Percentiles rank a stretch among this genome's conserved stretches.
These are phyloP conservation scores for Felis chaus DNA, from an alignment of 2,113 vertebrate species.

Conservation along the genomic window DNA sequence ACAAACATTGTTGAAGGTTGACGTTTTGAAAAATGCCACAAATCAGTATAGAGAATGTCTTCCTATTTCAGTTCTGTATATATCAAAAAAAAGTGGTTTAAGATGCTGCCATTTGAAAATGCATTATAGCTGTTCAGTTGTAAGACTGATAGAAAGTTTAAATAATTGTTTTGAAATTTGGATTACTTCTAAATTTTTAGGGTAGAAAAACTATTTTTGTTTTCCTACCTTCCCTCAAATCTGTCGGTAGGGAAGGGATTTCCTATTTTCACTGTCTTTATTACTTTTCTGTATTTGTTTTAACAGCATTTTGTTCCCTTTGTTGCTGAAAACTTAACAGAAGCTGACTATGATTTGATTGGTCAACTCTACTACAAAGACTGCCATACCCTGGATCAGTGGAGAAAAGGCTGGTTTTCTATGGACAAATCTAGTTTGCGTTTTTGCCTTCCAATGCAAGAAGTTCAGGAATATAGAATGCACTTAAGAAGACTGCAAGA, in stretches of 20 bases:
- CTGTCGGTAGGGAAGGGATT: background rate
- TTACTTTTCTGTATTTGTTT: slow-evolving; percentile 74
- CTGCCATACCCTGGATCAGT: slow-evolving; percentile 93
- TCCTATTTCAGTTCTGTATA: background rate
- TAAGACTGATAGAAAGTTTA: background rate
- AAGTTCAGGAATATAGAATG: slow-evolving; percentile 87
- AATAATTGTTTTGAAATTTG: slow-evolving; percentile 33
- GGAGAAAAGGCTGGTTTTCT: slow-evolving; percentile 95
- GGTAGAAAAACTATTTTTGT: background rate
- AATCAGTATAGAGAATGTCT: background rate
- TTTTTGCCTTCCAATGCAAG: slow-evolving; percentile 88
- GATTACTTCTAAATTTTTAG: background rate
- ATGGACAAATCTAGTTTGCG: slow-evolving; percentile 90
- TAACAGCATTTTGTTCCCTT: slow-evolving; percentile 92
- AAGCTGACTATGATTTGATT: slow-evolving; percentile 90
- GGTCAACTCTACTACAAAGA: slow-evolving; percentile 96
- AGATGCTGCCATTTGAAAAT: background rate
- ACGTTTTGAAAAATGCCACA: slow-evolving; percentile 13
- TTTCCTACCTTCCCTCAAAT: background rate
- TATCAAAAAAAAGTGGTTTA: background rate
- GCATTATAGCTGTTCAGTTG: background rate
- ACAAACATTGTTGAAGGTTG: background rate
- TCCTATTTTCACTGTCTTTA: slow-evolving; percentile 68
- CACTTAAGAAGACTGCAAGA: slow-evolving; percentile 94
- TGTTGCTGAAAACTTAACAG: slow-evolving; percentile 88